Evolutionary conservation across 2,888 invertebrate species (phyloP), one percentile per base, ranked within the genome.

Genomic region (Hemistola chrysoprasaria): DNA sequence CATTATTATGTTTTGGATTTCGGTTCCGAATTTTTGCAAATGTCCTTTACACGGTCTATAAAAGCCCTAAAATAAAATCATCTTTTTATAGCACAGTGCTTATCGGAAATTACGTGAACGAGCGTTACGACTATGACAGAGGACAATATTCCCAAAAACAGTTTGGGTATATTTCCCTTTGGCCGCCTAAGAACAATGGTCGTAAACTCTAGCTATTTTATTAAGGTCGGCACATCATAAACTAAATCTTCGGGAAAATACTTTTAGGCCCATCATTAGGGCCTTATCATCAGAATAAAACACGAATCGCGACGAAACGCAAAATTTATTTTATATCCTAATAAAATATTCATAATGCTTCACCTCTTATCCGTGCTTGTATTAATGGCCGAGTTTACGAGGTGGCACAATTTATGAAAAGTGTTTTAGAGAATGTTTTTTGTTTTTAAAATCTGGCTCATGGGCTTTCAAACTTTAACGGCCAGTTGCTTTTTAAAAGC

Each of bases 171-270:
- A 46, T 53, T 50, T 50, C 39, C 42, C 37, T 44, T 34, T 42
- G 42, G 40, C 35, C 38, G 30, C 40, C 40, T 36, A 45, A 34
- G 41, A 50, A 47, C 47, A 45, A 40, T 37, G 49, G 42, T 50
- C 54, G 51, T 54, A 54, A 54, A 54, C 40, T 47, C 41, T 38
- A 39, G 37, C 29, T 51, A 47, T 52, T 54, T 54, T 54, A 54
- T 52, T 47, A 52, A 51, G 54, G 54, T 52, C 47, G 44, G 46
- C 32, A 46, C 46, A 40, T 46, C 46, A 50, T 55, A 55, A 55
- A 55, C 50, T 55, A 55, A 55, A 55, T 50, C 47, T 52, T 31
- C 43, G 32, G 38, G 41, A 52, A 50, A 55, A 55, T 55, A 50
- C 51, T 55, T 53, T 48, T 52, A 44, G 43, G 34, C 46, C 37